These are phyloP conservation scores for Sebastes aleutianus DNA, from an alignment of 2,797 vertebrate genomes.

Conservation along the genomic window DNA sequence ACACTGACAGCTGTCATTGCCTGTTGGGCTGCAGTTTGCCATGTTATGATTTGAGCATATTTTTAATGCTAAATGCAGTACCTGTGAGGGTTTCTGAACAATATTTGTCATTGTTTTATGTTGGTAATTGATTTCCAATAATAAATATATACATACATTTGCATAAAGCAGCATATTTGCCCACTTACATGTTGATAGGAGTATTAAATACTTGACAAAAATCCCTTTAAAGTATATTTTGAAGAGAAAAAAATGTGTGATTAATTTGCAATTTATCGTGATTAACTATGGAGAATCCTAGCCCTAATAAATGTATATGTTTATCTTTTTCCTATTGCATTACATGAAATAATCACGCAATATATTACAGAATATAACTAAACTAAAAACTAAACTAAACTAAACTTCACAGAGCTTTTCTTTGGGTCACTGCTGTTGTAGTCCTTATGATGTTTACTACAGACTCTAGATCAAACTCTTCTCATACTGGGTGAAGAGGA, in stretches of 20 bases:
- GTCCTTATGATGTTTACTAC: not conserved
- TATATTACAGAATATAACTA: not conserved
- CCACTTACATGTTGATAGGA: too few species aligned
- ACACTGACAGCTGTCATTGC: too few species aligned
- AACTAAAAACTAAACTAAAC: not conserved
- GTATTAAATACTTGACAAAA: too few species aligned
- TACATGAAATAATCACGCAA: not conserved
- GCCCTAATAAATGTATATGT: too few species aligned
- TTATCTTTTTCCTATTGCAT: not conserved
- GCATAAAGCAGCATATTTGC: fast-evolving
- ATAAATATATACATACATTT: fast-evolving
- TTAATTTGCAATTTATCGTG: too few species aligned
- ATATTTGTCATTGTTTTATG: fast-evolving
- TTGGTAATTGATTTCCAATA: too few species aligned
- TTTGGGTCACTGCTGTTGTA: not conserved
- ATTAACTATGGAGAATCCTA: too few species aligned
- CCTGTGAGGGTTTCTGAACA: too few species aligned
- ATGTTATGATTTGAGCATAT: too few species aligned
- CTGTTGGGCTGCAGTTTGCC: too few species aligned
- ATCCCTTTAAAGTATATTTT: fast-evolving
- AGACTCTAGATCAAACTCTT: not conserved
- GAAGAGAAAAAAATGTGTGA: too few species aligned
- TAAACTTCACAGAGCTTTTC: not conserved
- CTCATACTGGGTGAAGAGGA: not conserved
- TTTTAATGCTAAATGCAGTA: too few species aligned